phyloP scores from a whole-genome alignment of 2,113 vertebrate genomes.

The Arothron firmamentum region DNA sequence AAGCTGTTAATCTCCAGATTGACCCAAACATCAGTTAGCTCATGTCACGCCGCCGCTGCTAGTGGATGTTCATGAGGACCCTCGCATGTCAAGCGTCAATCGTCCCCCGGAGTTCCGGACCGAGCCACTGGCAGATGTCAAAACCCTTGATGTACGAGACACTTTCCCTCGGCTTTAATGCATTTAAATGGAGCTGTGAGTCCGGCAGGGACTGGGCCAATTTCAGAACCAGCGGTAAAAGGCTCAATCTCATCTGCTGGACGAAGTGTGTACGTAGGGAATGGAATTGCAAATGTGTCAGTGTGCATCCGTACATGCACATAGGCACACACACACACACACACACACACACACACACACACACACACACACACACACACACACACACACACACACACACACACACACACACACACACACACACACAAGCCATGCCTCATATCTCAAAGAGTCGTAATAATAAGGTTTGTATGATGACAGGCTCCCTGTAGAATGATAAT shows the following conservation, averaged over 20 bases:
- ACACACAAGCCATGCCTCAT: slow-evolving; percentile 47
- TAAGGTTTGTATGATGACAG: slow-evolving; percentile 64
- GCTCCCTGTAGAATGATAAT: slow-evolving; percentile 62
- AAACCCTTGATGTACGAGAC: slow-evolving; percentile 62
- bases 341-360: slow-evolving; percentile 7
- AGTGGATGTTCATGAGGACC: slow-evolving; percentile 49
- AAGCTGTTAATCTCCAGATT: not conserved
- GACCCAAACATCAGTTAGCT: slow-evolving; percentile 44
- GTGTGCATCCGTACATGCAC: slow-evolving; percentile 19
- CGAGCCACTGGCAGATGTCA: slow-evolving; percentile 55
- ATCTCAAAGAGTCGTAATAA: slow-evolving; percentile 61
- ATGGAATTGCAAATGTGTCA: slow-evolving; percentile 70
- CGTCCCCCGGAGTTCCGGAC: slow-evolving; percentile 26
- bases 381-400: slow-evolving; percentile 4
- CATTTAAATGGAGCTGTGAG: slow-evolving; percentile 74
- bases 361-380: slow-evolving; percentile 4
- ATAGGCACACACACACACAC: slow-evolving; percentile 18
- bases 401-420: slow-evolving; percentile 3
- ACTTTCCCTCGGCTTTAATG: slow-evolving; percentile 67
- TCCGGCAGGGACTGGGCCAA: slow-evolving; percentile 56
- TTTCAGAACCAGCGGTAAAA: slow-evolving; percentile 63
- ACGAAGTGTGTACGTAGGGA: slow-evolving; percentile 62
- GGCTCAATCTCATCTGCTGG: slow-evolving; percentile 67
- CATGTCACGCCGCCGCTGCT: slow-evolving; percentile 34
- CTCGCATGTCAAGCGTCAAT: slow-evolving; percentile 46